Conservation (phyloP, 64 coral and sea anemone species). For the Astreopora myriophthalma region DNA sequence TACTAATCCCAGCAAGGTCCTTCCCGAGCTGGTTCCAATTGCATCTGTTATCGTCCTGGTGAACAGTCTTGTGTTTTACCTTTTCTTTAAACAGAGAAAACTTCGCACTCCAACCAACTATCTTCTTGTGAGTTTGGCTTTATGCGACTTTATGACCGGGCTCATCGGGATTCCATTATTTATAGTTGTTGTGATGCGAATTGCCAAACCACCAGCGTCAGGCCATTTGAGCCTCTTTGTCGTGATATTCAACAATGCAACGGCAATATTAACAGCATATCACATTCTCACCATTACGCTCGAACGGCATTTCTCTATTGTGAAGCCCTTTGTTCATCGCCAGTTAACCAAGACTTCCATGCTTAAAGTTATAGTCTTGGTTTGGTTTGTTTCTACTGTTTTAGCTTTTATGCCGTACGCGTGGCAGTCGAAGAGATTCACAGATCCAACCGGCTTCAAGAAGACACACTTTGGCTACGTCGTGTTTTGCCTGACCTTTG, state of each 20-base stretch:
- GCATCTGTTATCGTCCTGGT: conserved; percentile 41
- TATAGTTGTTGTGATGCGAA: neutral
- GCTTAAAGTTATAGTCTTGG: neutral
- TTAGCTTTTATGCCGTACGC: neutral
- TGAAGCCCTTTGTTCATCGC: conserved; percentile 43
- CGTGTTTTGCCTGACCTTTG: conserved; percentile 43
- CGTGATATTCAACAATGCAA: conserved; percentile 5
- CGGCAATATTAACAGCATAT: conserved; percentile 47
- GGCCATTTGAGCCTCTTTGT: neutral
- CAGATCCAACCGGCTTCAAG: neutral
- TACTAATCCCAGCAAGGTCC: neutral
- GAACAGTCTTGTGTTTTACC: conserved; percentile 71
- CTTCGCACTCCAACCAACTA: conserved; percentile 70
- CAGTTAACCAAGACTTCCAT: conserved; percentile 47
- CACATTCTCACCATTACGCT: conserved; percentile 52
- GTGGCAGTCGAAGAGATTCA: neutral
- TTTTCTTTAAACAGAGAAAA: conserved; percentile 43
- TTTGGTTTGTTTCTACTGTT: conserved; percentile 24
- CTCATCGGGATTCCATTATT: conserved; percentile 58
- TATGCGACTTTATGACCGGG: conserved; percentile 78
- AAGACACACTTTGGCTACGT: conserved; percentile 35
- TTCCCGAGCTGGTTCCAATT: conserved; percentile 39
- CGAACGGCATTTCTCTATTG: conserved; percentile 50
- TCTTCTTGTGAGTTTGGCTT: conserved; percentile 71
- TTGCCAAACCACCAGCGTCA: too few species aligned